Conservation (phyloP, 1,140 invertebrate species). For the Trachymyrmex septentrionalis region DNA sequence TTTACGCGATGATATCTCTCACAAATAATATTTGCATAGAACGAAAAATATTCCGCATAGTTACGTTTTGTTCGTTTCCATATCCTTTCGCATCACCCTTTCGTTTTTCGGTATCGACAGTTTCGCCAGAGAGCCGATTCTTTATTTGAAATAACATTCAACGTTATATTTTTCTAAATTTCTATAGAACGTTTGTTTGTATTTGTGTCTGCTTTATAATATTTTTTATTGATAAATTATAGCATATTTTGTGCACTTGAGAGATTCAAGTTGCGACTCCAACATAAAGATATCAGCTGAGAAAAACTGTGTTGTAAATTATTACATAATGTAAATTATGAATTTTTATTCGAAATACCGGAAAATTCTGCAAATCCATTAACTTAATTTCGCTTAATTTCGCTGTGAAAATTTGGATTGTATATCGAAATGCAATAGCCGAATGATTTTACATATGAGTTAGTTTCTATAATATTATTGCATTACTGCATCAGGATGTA, state of each 20-base stretch:
- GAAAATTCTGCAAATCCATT: constrained; percentile 24
- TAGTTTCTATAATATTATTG: constrained; percentile 35
- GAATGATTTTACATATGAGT: constrained; percentile 36
- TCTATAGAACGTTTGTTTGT: neutral
- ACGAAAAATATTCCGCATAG: constrained; percentile 44
- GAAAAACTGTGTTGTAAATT: constrained; percentile 8
- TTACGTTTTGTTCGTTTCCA: constrained; percentile 1
- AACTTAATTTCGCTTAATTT: constrained; percentile 28
- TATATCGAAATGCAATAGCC: constrained; percentile 25
- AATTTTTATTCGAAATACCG: neutral
- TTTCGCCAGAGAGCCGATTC: constrained; percentile 8
- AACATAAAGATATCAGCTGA: neutral
- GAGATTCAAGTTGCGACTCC: neutral
- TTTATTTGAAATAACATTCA: constrained; percentile 44
- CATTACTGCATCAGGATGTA: constrained; percentile 39
- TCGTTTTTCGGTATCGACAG: constrained; percentile 16
- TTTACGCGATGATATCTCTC: constrained; percentile 46
- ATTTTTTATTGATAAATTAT: neutral
- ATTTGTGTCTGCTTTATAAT: neutral
- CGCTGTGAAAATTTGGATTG: constrained; percentile 12
- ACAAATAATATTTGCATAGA: constrained; percentile 51
- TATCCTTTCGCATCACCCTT: neutral
- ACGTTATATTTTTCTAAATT: constrained; percentile 19
- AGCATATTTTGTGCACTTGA: neutral
- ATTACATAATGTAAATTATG: neutral